Evolutionary conservation across 2,797 vertebrate species (phyloP), one percentile per base, ranked within the genome.

Genomic region (Gallirallus australis): DNA sequence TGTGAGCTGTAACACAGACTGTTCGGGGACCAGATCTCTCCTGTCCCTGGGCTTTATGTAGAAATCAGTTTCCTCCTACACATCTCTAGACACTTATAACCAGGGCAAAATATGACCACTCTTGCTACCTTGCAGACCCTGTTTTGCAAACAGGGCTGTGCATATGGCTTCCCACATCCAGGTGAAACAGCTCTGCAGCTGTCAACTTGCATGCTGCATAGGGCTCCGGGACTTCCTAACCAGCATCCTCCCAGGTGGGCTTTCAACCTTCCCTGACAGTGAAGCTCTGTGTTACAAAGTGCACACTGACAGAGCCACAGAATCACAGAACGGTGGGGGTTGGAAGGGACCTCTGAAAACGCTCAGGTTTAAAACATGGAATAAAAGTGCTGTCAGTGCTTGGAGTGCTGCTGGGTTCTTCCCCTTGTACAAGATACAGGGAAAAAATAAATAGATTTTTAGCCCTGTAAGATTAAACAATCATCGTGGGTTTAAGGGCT

Each of bases 381-480:
- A 73, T 76, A 35, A 59, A 95, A 89, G 57, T 69, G 60, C 71
- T 87, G 10, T 77, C 96, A 96, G 80, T 95, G 87, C 75, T 96
- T 95, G 84, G 79, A 89, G 47, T 20, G 15, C 77, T 89, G 78
- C 63, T 92, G 86, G 90, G 95, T 97, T 95, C 89, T 96, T 90
- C 68, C 64, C 75, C 61, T 96, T 96, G 87, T 82, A 92, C 45
- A 92, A 95, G 96, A 97, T 97, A 93, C 94, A 93, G 68, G 71
- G 96, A 57, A 47, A 90, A 56, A 93, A 73, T 25, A 50, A 25
- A 50, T 25, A 27, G 48, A 14, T 50, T 98, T 99, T 98, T 98
- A 97, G 81, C 97, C 97, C 97, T 96, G 21, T 66, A 60, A 97
- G 98, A 99, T 99, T 98, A 98, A 98, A 97, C 95, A 97, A 81